phyloP scores from a whole-genome alignment of 2,797 vertebrate genomes.

The Labeo calbasu region DNA sequence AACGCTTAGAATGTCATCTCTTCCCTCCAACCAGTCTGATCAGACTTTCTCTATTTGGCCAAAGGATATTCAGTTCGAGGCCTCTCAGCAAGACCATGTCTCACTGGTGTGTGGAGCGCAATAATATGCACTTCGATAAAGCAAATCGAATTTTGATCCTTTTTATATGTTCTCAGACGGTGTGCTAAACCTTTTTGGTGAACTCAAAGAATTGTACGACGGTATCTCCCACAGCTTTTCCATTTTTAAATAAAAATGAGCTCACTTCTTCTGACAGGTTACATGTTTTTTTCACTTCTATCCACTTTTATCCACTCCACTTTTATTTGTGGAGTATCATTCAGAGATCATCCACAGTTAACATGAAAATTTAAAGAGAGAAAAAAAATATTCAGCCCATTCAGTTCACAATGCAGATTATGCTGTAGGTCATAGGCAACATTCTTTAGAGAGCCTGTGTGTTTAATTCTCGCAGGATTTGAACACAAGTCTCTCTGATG shows the following conservation, averaged over 20 bases:
- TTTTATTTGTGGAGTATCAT: background rate
- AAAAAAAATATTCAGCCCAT: background rate
- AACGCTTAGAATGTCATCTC: background rate
- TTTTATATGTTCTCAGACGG: background rate
- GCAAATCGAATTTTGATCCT: background rate
- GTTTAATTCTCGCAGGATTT: background rate
- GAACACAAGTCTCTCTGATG: background rate
- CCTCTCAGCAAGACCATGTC: background rate
- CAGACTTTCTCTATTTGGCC: background rate
- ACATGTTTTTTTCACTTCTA: background rate
- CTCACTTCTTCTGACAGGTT: background rate
- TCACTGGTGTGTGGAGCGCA: background rate
- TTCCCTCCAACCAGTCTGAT: background rate
- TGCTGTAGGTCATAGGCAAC: background rate
- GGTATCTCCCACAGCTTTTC: background rate
- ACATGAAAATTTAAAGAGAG: background rate
- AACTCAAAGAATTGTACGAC: slow-evolving; percentile 4
- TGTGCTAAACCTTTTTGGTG: background rate
- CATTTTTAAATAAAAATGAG: background rate
- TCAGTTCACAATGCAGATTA: background rate
- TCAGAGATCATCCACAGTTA: background rate
- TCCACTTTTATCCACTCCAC: background rate
- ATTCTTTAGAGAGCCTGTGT: background rate
- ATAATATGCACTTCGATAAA: background rate
- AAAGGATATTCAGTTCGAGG: slow-evolving; percentile 6